Conservation (phyloP, 2,113 vertebrate species). For the Machaerirhynchus nigripectus region DNA sequence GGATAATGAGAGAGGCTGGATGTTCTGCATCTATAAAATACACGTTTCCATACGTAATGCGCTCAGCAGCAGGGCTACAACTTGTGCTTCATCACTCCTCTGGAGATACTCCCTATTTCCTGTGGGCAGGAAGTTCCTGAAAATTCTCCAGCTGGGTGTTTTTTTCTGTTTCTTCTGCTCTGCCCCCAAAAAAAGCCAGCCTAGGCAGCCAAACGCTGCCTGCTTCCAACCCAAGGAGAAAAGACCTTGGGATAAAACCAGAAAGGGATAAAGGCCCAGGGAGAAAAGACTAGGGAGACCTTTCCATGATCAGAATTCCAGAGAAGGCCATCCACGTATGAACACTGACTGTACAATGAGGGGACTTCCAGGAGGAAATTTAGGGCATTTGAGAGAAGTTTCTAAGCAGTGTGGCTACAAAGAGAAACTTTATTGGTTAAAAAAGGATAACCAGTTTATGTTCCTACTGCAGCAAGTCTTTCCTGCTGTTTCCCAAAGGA, state of each 20-base stretch:
- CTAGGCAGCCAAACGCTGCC: neutral
- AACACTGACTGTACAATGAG: neutral
- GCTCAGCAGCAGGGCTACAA: neutral
- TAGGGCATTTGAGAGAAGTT: neutral
- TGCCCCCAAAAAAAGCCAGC: neutral
- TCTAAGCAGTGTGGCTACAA: neutral
- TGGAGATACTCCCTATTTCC: neutral
- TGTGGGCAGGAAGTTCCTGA: neutral
- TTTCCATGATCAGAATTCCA: neutral
- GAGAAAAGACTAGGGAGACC: accelerated
- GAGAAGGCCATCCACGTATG: neutral
- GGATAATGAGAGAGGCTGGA: neutral
- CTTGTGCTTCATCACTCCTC: neutral
- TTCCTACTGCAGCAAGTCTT: neutral
- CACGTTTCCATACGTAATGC: accelerated
- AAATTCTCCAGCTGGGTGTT: neutral
- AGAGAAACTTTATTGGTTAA: neutral
- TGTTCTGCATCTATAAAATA: neutral
- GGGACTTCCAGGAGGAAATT: neutral
- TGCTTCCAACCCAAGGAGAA: neutral
- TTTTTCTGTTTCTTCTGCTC: neutral
- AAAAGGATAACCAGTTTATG: neutral
- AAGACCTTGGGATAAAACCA: neutral
- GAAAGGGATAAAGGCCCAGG: neutral
- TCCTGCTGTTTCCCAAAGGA: neutral